Evolutionary conservation across 2,888 invertebrate genomes (phyloP).

Genomic region (Liopterus haemorrhoidalis): DNA sequence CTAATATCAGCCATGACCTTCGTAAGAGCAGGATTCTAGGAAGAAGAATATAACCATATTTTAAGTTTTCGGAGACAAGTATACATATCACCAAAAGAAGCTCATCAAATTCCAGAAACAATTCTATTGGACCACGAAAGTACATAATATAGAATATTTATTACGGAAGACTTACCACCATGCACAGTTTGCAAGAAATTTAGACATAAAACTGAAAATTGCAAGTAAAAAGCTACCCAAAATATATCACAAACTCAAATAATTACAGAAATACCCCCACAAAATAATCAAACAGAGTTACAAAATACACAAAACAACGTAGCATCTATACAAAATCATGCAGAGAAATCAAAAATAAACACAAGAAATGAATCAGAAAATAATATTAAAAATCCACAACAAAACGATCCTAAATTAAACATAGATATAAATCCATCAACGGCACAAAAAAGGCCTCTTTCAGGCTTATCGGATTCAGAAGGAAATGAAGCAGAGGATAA

Average conservation of each 20-base stretch:
- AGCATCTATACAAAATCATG: neutral
- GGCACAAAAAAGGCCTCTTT: neutral
- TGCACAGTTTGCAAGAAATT: constrained; percentile 17
- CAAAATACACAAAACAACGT: constrained; percentile 1
- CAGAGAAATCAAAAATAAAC: neutral
- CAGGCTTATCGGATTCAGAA: neutral
- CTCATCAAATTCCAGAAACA: constrained; percentile 19
- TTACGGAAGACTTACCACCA: constrained; percentile 11
- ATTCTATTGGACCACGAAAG: constrained; percentile 17
- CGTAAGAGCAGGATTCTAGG: constrained; percentile 24
- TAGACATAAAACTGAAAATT: constrained; percentile 7
- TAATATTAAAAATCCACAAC: neutral
- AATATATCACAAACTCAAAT: too few species aligned
- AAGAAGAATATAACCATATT: constrained; percentile 22
- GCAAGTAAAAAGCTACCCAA: too few species aligned
- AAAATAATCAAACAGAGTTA: too few species aligned
- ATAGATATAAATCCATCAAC: neutral
- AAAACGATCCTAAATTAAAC: neutral
- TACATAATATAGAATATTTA: constrained; percentile 12
- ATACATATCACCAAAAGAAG: constrained; percentile 23
- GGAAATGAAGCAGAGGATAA: neutral
- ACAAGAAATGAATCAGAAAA: neutral
- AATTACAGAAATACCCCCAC: too few species aligned
- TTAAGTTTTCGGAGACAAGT: constrained; percentile 28
- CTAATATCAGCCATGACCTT: constrained; percentile 24